phyloP scores from a whole-genome alignment of 2,113 vertebrate species.

The Ascaphus truei region DNA sequence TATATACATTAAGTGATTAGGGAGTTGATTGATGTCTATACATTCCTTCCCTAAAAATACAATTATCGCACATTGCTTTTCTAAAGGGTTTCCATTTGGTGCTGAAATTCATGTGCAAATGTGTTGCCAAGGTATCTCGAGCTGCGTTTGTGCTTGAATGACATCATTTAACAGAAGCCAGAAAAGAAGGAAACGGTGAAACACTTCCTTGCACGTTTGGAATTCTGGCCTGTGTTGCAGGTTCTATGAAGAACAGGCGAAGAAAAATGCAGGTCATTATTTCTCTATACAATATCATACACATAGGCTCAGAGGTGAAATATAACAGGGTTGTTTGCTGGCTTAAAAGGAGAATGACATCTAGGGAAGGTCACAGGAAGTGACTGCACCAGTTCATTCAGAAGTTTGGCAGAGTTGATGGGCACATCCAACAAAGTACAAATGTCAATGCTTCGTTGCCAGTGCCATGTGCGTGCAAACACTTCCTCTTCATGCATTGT shows the following conservation, averaged over 20 bases:
- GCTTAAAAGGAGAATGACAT: constrained; percentile 60
- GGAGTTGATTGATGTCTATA: constrained; percentile 48
- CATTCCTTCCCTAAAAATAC: constrained; percentile 39
- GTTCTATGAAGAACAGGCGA: constrained; percentile 57
- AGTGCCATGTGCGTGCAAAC: constrained; percentile 51
- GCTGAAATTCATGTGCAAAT: constrained; percentile 53
- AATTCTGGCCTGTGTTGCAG: constrained; percentile 74
- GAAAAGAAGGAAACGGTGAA: constrained; percentile 17
- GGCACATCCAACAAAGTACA: constrained; percentile 56
- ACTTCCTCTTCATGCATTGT: constrained; percentile 57
- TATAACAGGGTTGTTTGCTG: constrained; percentile 69
- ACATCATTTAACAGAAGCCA: constrained; percentile 69
- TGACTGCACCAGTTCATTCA: constrained; percentile 50
- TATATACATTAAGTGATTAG: constrained; percentile 48
- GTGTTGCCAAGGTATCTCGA: constrained; percentile 58
- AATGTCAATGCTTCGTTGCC: constrained; percentile 52
- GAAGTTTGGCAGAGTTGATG: constrained; percentile 52
- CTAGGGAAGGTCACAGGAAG: constrained; percentile 52
- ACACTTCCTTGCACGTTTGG: constrained; percentile 74
- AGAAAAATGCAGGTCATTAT: constrained; percentile 47
- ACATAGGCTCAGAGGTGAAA: constrained; percentile 50
- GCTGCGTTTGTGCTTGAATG: constrained; percentile 58
- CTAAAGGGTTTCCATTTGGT: constrained; percentile 45
- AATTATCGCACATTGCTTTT: constrained; percentile 44
- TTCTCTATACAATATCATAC: constrained; percentile 53